Conservation (phyloP, 1,140 invertebrate species). For the Neelides sp. region DNA sequence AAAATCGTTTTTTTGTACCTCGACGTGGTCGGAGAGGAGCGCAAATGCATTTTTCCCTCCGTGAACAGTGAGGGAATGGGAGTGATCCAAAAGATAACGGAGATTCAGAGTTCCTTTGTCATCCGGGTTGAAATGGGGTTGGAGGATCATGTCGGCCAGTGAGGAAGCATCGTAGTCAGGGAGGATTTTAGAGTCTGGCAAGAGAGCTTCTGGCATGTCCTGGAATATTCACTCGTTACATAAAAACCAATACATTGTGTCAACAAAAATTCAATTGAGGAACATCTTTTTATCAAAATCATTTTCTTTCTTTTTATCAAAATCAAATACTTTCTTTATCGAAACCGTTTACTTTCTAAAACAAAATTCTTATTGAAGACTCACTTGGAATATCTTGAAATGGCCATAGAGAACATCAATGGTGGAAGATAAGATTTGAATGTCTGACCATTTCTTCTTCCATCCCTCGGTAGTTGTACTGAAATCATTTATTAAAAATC, state of each 20-base stretch:
- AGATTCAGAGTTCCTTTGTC: conserved; percentile 25
- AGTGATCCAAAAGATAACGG: conserved; percentile 19
- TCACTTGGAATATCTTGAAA: conserved; percentile 30
- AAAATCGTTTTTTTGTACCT: conserved; percentile 7
- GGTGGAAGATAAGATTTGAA: conserved; percentile 24
- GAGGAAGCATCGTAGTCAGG: conserved; percentile 22
- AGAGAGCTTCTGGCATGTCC: conserved; percentile 29
- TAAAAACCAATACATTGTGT: neutral
- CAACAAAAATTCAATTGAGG: neutral
- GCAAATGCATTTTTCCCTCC: conserved; percentile 21
- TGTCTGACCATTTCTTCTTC: conserved; percentile 28
- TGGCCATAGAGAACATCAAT: conserved; percentile 30
- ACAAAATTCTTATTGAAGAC: neutral
- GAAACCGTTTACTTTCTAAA: neutral
- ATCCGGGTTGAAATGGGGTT: conserved; percentile 26
- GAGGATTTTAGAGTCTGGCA: conserved; percentile 14
- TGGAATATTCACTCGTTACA: conserved; percentile 1
- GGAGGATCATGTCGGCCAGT: conserved; percentile 26
- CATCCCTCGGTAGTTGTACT: conserved; percentile 17
- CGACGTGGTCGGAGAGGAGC: conserved; percentile 17
- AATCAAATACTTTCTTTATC: neutral
- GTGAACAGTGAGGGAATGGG: conserved; percentile 16
- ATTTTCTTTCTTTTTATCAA: neutral
- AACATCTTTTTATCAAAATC: neutral
- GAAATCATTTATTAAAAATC: too few species aligned